Base-by-base conservation (phyloP, 2,888 invertebrate species). In the Drosophila tripunctata region DNA sequence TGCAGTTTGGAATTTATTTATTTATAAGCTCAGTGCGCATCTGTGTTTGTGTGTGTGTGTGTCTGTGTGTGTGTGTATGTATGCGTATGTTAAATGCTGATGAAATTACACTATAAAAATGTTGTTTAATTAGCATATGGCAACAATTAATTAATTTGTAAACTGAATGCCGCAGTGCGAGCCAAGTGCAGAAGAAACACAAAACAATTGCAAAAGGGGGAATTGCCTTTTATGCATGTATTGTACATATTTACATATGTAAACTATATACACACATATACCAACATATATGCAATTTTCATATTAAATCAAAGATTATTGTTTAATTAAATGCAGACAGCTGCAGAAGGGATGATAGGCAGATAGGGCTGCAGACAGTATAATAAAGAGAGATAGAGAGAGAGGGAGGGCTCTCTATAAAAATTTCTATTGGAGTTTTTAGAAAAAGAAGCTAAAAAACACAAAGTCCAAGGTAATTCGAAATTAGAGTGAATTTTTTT, bases 51-150 rank as follows among this genome's bases (percentile, higher is more conserved):
- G 14, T 5, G 33, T 38, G 15, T 5, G 10, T 12, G 27, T 17
- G 35, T 22, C 19, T 27, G 8, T 21, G 21, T 7, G 8, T 41
- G 31, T 60, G 45, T 50, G 27, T 27, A 31, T 48, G 48, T 40
- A 27, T 50, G 48, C 54, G 22, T 44, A 43, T 33, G 43, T 48
- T 47, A 54, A 40, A 38, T 63, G 38, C 44, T 44, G 43, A 54
- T 40, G 50, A 65, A 78, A 78, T 82, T 61, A 75, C 67, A 67
- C 50, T 61, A 63, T 65, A 76, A 83, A 86, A 86, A 75, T 80
- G 62, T 62, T 64, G 78, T 88, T 87, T 85, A 88, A 88, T 88
- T 88, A 85, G 83, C 87, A 88, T 87, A 88, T 85, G 88, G 65
- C 54, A 63, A 75, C 86, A 85, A 82, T 82, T 82, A 88, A 82